Base-by-base conservation (phyloP, 2,113 vertebrate genomes). In the Prietella phreatophila region DNA sequence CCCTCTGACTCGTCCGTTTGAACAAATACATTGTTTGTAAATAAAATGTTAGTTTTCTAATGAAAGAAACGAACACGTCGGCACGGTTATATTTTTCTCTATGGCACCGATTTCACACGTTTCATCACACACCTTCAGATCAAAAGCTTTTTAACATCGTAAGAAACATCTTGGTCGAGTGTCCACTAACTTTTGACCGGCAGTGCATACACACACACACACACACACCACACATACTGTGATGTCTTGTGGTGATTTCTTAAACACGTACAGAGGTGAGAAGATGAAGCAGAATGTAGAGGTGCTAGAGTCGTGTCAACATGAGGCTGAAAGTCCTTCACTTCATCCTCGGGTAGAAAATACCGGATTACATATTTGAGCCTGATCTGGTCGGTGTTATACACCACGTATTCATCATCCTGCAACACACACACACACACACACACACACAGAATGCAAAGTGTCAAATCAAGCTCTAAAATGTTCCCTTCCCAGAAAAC, bases 321-420 rank as follows among this genome's bases (percentile, higher is more conserved):
- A 0, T 36, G 6, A 67, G 95, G 94, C 39, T 93, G 89, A 92
- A 97, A 96, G 8, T 88, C 82, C 87, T 94, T 96, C 86, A 95
- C 83, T 61, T 89, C 25, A 79, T 97, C 96, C 42, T 93, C 95
- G 87, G 90, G 67, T 7, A 95, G 1, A 56, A 83, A 94, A 93
- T 96, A 97, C 89, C 94, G 96, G 85, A 97, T 92, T 90, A 97
- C 92, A 3, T 97, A 97, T 86, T 93, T 97, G 69, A 98, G 95
- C 92, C 95, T 95, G 90, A 97, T 92, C 92, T 98, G 96, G 73
- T 93, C 95, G 0, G 94, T 93, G 88, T 95, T 95, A 93, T 97
- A 98, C 20, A 97, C 96, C 85, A 97, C 96, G 88, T 95, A 98
- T 93, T 97, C 96, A 71, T 98, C 95, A 92, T 96, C 96, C 97